A percentile compares a stretch with the other conserved stretches of the same genome.
Evolutionary conservation across 2,113 vertebrate genomes (phyloP).

Genomic region (Phyllostomus discolor): DNA sequence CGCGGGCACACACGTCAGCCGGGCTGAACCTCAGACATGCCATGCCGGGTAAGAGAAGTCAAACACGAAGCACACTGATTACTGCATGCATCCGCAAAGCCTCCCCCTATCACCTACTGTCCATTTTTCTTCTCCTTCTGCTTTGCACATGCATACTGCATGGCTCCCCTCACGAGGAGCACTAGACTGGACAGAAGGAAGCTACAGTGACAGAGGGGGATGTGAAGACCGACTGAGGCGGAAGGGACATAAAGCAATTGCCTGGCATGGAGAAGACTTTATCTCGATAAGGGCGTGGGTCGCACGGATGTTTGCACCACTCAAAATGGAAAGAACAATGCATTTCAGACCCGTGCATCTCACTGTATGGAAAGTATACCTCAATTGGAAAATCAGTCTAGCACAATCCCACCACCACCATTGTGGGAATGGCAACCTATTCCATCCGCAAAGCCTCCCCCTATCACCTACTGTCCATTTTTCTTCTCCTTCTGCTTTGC

Average conservation of each 20-base stretch:
- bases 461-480: neutral
- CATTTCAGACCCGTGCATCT: neutral
- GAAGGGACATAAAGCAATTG: neutral
- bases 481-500: neutral
- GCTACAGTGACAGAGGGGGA: neutral
- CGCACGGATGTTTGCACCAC: neutral
- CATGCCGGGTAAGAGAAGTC: neutral
- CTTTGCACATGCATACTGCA: too few relatives aligned
- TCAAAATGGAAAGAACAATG: neutral
- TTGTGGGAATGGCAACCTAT: neutral
- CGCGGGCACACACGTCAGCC: too few relatives aligned
- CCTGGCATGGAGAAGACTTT: neutral
- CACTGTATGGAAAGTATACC: neutral
- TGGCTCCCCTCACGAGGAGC: neutral
- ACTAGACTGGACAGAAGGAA: neutral
- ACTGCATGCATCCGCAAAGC: too few relatives aligned
- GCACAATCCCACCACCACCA: neutral
- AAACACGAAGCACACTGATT: neutral
- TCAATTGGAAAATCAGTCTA: neutral
- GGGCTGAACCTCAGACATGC: neutral
- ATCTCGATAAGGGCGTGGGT: neutral
- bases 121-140: too few relatives aligned
- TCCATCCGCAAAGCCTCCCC: neutral
- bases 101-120: too few relatives aligned
- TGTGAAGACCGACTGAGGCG: neutral